Evolutionary conservation across 2,113 vertebrate genomes (phyloP), one percentile per base, ranked within the genome.

Genomic region (Acanthisitta chloris): DNA sequence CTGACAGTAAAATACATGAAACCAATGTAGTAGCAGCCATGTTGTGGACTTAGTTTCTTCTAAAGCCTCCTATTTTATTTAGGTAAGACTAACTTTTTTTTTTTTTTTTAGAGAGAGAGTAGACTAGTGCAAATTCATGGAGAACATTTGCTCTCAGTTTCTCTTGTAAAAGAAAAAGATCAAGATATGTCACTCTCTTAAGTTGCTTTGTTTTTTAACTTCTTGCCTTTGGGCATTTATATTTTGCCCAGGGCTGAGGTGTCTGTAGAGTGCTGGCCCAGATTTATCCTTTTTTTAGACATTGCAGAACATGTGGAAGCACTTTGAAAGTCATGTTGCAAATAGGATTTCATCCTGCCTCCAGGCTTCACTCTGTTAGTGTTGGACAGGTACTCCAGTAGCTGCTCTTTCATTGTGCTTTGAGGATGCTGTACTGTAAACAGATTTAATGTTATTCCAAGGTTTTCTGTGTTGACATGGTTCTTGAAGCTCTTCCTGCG

Each of bases 331-430:
- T 83, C 34, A 4, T 51, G 34, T 40, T 74, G 72, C 67, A 90
- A 88, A 77, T 29, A 77, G 64, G 64, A 83, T 93, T 86, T 86
- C 55, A 17, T 83, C 18, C 43, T 88, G 64, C 62, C 61, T 86
- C 38, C 33, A 43, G 74, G 64, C 92, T 94, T 77, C 14, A 5
- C 46, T 86, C 54, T 46, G 20, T 66, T 88, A 19, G 33, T 54
- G 49, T 66, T 93, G 80, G 72, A 58, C 29, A 49, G 71, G 43
- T 58, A 38, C 54, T 76, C 25, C 29, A n/a, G 29, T 70, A 78
- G 29, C 88, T 93, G 67, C 48, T 81, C 5, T 2, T 58, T 92
- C 24, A 3, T 11, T 46, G 58, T 54, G 36, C 62, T 90, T 92
- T 67, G 59, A 83, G 86, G 59, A 70, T 86, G 49, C 71, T 83